These are phyloP conservation scores for Tyto alba DNA, from an alignment of 2,113 vertebrate genomes.

Conservation along the genomic window DNA sequence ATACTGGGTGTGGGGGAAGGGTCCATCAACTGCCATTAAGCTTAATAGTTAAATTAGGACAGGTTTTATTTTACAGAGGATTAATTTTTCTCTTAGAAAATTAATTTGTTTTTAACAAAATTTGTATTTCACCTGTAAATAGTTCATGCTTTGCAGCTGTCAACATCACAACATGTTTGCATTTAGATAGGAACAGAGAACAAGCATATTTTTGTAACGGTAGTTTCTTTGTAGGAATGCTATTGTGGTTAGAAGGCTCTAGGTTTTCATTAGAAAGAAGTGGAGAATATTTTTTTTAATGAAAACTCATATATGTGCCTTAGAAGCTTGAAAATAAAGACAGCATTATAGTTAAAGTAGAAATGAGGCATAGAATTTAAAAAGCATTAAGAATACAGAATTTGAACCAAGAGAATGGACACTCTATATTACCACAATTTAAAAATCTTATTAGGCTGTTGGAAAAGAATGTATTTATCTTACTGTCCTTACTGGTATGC, in stretches of 20 bases:
- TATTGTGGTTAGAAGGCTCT: neutral
- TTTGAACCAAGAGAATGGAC: neutral
- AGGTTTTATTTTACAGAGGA: neutral
- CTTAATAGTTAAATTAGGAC: neutral
- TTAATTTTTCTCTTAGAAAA: neutral
- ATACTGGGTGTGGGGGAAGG: neutral
- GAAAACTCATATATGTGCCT: neutral
- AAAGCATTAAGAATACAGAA: neutral
- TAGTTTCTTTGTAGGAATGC: neutral
- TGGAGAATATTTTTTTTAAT: neutral
- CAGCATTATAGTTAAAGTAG: neutral
- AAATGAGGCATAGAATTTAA: neutral
- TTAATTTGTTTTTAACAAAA: neutral
- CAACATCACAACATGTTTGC: neutral
- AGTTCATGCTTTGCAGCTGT: neutral
- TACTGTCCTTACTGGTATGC: constrained; percentile 27
- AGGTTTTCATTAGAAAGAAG: neutral
- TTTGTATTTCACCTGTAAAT: neutral
- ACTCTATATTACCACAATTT: neutral
- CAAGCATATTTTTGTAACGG: neutral
- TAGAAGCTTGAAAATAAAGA: neutral
- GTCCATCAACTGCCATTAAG: neutral
- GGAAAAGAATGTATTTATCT: constrained; percentile 15
- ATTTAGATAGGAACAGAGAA: neutral
- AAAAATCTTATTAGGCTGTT: neutral